Evolutionary conservation across 1,140 invertebrate genomes (phyloP).

Genomic region (Ostrea denselamellosa): DNA sequence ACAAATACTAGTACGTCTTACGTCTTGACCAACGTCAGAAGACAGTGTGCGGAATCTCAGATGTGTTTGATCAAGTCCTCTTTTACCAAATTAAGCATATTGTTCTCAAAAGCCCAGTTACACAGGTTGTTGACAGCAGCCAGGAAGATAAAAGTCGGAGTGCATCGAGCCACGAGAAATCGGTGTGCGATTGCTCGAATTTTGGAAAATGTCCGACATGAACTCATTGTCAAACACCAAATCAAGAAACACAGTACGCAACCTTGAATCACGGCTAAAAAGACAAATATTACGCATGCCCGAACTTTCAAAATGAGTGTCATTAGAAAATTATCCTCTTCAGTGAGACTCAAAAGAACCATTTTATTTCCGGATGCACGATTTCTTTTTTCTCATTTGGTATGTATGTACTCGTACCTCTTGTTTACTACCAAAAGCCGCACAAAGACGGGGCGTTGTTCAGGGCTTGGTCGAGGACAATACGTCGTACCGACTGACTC

Average conservation of each 20-base stretch:
- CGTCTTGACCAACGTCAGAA: background rate
- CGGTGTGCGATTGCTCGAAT: background rate
- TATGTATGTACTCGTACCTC: background rate
- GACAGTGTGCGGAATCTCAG: background rate
- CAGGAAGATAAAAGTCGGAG: background rate
- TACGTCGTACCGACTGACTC: background rate
- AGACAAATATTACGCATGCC: slow-evolving; percentile 33
- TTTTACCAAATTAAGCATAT: slow-evolving; percentile 24
- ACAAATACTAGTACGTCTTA: background rate
- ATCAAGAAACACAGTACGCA: slow-evolving; percentile 5
- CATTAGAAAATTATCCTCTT: slow-evolving; percentile 28
- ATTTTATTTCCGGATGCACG: slow-evolving; percentile 24
- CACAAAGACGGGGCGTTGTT: slow-evolving; percentile 3
- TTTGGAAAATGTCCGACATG: background rate
- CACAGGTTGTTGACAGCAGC: slow-evolving; percentile 20
- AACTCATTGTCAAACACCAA: slow-evolving; percentile 1
- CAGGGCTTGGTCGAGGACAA: slow-evolving; percentile 4
- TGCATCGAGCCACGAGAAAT: slow-evolving; percentile 15
- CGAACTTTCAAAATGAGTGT: slow-evolving; percentile 25
- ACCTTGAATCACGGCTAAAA: slow-evolving; percentile 30
- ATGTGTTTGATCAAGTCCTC: background rate
- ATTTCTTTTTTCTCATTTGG: background rate
- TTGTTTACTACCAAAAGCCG: background rate
- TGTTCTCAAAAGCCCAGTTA: slow-evolving; percentile 3
- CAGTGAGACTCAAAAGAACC: slow-evolving; percentile 11